Conservation (phyloP, 2,113 vertebrate genomes). For the Xiphophorus hellerii region DNA sequence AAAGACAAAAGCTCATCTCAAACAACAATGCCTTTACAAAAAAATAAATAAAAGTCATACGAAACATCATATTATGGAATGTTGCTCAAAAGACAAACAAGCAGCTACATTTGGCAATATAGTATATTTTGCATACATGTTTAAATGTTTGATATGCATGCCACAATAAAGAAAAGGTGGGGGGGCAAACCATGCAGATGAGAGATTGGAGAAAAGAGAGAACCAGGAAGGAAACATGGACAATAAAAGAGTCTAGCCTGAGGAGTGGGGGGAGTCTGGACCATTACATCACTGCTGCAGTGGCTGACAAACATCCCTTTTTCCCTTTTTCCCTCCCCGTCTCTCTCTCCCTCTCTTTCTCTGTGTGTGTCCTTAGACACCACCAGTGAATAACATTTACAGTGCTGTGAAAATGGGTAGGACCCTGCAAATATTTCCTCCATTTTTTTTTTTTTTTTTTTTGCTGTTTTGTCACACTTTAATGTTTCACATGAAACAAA, state of each 20-base stretch:
- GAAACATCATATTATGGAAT: too few species aligned
- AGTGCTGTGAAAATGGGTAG: too few species aligned
- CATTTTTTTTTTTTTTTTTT: too few species aligned
- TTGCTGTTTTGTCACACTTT: too few species aligned
- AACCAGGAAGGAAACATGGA: slow-evolving; percentile 8
- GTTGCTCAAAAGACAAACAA: too few species aligned
- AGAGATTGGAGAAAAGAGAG: slow-evolving; percentile 23
- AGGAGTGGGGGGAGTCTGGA: slow-evolving; percentile 31
- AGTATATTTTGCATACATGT: too few species aligned
- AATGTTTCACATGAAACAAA: too few species aligned
- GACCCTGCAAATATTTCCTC: too few species aligned
- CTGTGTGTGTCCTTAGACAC: slow-evolving; percentile 5
- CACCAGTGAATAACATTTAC: background rate
- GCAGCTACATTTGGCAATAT: too few species aligned
- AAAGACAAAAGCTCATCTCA: too few species aligned
- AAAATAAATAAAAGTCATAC: too few species aligned
- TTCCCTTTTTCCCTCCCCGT: background rate
- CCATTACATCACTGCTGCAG: slow-evolving; percentile 70
- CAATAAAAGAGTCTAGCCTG: slow-evolving; percentile 33
- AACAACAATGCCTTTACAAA: too few species aligned
- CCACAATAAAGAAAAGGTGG: slow-evolving; percentile 5
- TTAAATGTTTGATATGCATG: background rate
- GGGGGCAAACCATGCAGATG: slow-evolving; percentile 2
- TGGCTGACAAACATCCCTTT: slow-evolving; percentile 44
- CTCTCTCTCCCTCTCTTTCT: background rate